A percentile compares a stretch with the other conserved stretches of the same genome.
These are phyloP conservation scores for Pimephales promelas DNA, from an alignment of 2,113 vertebrate species.

Conservation along the genomic window DNA sequence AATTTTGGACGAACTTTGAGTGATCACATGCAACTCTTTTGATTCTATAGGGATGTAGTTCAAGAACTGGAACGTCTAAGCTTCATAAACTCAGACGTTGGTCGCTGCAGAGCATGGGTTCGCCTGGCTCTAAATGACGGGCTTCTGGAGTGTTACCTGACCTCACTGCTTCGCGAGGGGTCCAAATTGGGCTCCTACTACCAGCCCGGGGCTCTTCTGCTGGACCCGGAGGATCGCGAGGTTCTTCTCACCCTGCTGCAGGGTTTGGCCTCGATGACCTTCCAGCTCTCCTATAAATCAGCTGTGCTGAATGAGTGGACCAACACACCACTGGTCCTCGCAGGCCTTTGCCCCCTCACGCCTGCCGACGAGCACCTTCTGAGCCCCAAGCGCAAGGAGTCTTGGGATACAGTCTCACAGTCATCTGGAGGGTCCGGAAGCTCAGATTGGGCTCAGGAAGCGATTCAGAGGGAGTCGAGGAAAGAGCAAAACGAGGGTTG, in stretches of 20 bases:
- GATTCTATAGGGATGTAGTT: conserved; percentile 80
- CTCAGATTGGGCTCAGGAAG: conserved; percentile 74
- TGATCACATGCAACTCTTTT: background rate
- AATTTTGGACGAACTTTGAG: background rate
- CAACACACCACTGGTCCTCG: conserved; percentile 85
- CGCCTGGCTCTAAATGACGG: conserved; percentile 91
- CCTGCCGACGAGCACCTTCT: conserved; percentile 70
- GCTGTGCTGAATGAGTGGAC: conserved; percentile 95
- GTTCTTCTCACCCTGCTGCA: conserved; percentile 94
- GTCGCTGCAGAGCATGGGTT: conserved; percentile 93
- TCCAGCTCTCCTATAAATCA: conserved; percentile 92
- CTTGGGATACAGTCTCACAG: conserved; percentile 86
- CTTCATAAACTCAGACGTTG: conserved; percentile 89
- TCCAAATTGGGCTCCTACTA: conserved; percentile 82
- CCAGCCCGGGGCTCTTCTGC: conserved; percentile 83
- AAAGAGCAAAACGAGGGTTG: conserved; percentile 57
- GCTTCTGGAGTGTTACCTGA: conserved; percentile 90
- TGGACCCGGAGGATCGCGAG: conserved; percentile 87
- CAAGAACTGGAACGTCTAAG: conserved; percentile 85
- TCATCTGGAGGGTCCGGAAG: conserved; percentile 81
- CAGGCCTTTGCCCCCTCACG: conserved; percentile 80
- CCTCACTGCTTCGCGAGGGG: conserved; percentile 84
- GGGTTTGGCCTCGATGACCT: conserved; percentile 87
- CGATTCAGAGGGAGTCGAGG: conserved; percentile 39
- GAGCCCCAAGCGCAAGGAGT: conserved; percentile 70